A percentile compares a stretch with the other conserved stretches of the same genome.
These are phyloP conservation scores for Progne subis DNA, from an alignment of 2,113 vertebrate species.

Conservation along the genomic window DNA sequence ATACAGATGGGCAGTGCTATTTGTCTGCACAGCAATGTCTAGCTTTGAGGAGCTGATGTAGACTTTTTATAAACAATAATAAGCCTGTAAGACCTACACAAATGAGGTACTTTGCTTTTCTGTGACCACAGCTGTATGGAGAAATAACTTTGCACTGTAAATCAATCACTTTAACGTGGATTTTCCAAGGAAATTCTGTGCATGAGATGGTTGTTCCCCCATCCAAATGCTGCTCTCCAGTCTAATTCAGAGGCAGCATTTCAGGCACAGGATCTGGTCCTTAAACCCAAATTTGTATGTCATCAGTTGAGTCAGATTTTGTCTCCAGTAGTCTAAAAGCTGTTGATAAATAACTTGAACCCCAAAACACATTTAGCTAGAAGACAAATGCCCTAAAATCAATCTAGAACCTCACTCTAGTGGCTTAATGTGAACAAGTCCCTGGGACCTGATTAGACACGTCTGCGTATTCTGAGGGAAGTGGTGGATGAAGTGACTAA, in stretches of 20 bases:
- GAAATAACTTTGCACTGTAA: neutral
- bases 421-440: neutral
- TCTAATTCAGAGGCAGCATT: neutral
- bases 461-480: neutral
- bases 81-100: neutral
- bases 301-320: neutral
- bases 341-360: neutral
- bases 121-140: neutral
- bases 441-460: neutral
- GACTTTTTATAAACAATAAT: neutral
- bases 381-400: neutral
- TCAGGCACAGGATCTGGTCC: neutral
- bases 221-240: neutral
- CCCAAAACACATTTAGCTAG: neutral
- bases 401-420: neutral
- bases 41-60: neutral
- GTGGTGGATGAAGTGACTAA: neutral
- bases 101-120: neutral
- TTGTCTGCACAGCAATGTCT: neutral
- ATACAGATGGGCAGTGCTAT: rapidly evolving
- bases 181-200: neutral
- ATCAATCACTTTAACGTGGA: neutral
- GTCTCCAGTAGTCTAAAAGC: neutral
- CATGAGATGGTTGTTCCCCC: neutral
- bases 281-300: neutral